Conservation (phyloP, 2,888 invertebrate species). For the Cheilosia vulpina region DNA sequence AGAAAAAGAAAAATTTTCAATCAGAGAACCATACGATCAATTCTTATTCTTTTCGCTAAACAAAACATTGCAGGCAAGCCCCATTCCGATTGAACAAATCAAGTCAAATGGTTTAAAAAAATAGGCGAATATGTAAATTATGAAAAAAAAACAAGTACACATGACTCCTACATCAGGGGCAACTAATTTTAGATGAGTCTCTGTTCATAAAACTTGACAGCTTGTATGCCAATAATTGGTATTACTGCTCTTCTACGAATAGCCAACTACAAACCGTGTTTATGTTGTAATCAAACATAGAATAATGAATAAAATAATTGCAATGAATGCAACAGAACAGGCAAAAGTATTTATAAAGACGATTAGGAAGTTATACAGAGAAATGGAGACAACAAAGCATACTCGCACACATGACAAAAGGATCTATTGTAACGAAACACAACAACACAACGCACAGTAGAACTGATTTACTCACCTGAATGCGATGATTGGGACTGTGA, state of each 20-base stretch:
- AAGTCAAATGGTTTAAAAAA: background rate
- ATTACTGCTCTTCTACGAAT: too few species aligned
- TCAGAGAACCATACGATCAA: background rate
- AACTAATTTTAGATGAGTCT: background rate
- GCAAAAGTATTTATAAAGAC: constrained; percentile 17
- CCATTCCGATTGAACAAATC: background rate
- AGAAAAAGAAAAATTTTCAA: background rate
- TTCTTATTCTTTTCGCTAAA: background rate
- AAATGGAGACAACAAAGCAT: constrained; percentile 41
- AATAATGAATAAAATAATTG: constrained; percentile 16
- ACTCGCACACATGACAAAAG: constrained; percentile 48
- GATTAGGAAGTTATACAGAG: constrained; percentile 31
- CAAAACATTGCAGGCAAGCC: background rate
- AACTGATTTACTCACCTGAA: constrained; percentile 80
- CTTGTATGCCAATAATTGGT: background rate
- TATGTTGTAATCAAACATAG: constrained; percentile 8
- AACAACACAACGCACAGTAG: constrained; percentile 56
- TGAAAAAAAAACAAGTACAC: background rate
- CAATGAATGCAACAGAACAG: constrained; percentile 37
- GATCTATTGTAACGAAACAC: constrained; percentile 51
- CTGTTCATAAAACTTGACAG: background rate
- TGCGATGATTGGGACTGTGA: constrained; percentile 82
- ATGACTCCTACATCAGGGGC: background rate
- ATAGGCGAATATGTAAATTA: background rate
- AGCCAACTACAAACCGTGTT: background rate